phyloP scores from a whole-genome alignment of 2,888 invertebrate species.

The Drosophila parthenogenetica region DNA sequence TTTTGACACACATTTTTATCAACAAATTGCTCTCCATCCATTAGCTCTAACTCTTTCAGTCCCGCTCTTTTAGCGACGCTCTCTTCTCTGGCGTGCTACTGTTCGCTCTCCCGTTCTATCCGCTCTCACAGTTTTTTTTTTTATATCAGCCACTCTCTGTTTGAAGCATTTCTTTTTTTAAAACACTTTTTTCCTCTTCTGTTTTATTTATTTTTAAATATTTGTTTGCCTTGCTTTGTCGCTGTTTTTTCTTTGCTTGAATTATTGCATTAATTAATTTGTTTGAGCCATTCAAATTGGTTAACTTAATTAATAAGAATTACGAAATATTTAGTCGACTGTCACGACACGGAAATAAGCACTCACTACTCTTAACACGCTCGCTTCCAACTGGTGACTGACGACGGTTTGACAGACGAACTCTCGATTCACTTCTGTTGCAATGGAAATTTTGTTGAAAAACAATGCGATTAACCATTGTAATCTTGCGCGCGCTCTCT shows the following conservation, averaged over 20 bases:
- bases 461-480: slow-evolving; percentile 30
- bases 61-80: background rate
- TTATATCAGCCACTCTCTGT: slow-evolving; percentile 3
- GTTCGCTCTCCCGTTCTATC: background rate
- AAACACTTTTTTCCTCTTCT: slow-evolving; percentile 11
- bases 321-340: slow-evolving; percentile 24
- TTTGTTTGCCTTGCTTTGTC: background rate
- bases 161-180: slow-evolving; percentile 27
- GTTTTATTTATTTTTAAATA: background rate
- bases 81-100: background rate
- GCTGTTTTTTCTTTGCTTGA: background rate
- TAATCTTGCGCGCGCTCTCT: slow-evolving; percentile 24
- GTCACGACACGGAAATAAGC: slow-evolving; percentile 29
- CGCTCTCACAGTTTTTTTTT: slow-evolving; percentile 7
- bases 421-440: slow-evolving; percentile 39
- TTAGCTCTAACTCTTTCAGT: background rate
- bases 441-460: slow-evolving; percentile 59
- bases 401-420: slow-evolving; percentile 31
- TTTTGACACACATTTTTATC: slow-evolving; percentile 74
- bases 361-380: slow-evolving; percentile 20
- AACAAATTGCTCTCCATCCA: slow-evolving; percentile 39
- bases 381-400: slow-evolving; percentile 37
- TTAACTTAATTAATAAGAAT: slow-evolving; percentile 19
- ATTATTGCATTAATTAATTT: slow-evolving; percentile 3
- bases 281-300: slow-evolving; percentile 1